phyloP scores from a whole-genome alignment of 2,888 invertebrate genomes.

The Erpobdella octoculata region DNA sequence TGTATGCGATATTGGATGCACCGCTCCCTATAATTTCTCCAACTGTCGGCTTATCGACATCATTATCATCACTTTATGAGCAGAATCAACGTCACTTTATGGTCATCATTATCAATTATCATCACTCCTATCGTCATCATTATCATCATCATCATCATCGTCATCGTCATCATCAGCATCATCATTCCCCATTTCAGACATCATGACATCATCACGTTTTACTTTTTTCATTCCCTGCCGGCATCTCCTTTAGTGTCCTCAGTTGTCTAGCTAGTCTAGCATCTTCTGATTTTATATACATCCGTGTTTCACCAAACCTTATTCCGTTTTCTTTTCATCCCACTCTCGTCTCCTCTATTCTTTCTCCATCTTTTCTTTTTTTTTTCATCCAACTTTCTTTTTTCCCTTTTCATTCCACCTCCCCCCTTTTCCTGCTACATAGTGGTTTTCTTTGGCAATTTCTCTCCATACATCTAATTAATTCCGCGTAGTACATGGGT shows the following conservation, averaged over 20 bases:
- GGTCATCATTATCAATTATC: not conserved
- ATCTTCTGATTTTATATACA: too few relatives aligned
- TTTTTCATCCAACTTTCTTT: not conserved
- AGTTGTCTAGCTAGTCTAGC: too few relatives aligned
- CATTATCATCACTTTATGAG: slow-evolving; percentile 13
- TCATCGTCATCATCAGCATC: slow-evolving; percentile 19
- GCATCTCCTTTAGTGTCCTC: not conserved
- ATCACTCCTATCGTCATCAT: slow-evolving; percentile 10
- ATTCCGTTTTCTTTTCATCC: not conserved
- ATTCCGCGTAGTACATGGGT: too few relatives aligned
- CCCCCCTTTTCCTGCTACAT: not conserved
- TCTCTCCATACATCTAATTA: too few relatives aligned
- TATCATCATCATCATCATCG: slow-evolving; percentile 18
- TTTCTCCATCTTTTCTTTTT: not conserved
- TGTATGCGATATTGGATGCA: too few relatives aligned
- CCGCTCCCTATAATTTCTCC: too few relatives aligned
- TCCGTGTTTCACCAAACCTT: not conserved
- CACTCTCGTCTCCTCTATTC: not conserved
- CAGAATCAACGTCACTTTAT: slow-evolving; percentile 16
- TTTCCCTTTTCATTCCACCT: not conserved
- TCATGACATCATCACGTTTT: not conserved
- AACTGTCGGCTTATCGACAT: slow-evolving; percentile 11
- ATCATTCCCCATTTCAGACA: slow-evolving; percentile 2
- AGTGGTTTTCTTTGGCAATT: too few relatives aligned
- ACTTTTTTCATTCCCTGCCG: not conserved